Base-by-base conservation (phyloP, 2,113 vertebrate species). In the Cepphus grylle region DNA sequence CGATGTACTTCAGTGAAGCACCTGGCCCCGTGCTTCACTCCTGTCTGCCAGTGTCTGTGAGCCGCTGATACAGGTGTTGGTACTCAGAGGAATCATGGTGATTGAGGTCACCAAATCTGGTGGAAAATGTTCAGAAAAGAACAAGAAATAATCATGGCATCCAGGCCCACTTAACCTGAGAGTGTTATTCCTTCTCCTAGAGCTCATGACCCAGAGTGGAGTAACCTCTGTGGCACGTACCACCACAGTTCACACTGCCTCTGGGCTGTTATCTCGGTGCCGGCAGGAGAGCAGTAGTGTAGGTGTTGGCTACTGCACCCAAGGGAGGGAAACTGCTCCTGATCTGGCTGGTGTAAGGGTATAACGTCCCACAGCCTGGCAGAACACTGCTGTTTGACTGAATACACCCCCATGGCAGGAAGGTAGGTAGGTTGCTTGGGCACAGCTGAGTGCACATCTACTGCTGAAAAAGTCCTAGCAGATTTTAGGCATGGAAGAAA, bases 211-310 rank as follows among this genome's bases (percentile, higher is more conserved):
- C 34, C n/a, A 47, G 49, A 7, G 78, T 27, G 22, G 21, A 45
- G 36, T 15, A 34, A 17, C 29, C 40, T 32, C 20, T 22, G 40
- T 15, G 9, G 45, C 34, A 8, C 19, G 15, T 2, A 1, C 25
- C 17, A 49, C 56, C 8, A 3, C 0, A 4, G 11, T 8, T 20
- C 59, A 8, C 13, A 1, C 18, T 27, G 65, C 34, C 23, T 4
- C 38, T 13, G n/a, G 59, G 52, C 23, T 36, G 42, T 49, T 15
- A 2, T 13, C 58, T 47, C 3, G 21, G 45, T 62, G 27, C 4
- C 19, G 59, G 50, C 5, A 38, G 56, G 38, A 66, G 22, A 63
- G 23, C 50, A 32, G 52, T 14, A 29, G 18, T 67, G 74, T 19
- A 47, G 12, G 43, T 42, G 58, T 18, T 67, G 38, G 65, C 29